Evolutionary conservation across 37 sponge, comb jelly and placozoan species (phyloP).

Genomic region (Tethya wilhelma): DNA sequence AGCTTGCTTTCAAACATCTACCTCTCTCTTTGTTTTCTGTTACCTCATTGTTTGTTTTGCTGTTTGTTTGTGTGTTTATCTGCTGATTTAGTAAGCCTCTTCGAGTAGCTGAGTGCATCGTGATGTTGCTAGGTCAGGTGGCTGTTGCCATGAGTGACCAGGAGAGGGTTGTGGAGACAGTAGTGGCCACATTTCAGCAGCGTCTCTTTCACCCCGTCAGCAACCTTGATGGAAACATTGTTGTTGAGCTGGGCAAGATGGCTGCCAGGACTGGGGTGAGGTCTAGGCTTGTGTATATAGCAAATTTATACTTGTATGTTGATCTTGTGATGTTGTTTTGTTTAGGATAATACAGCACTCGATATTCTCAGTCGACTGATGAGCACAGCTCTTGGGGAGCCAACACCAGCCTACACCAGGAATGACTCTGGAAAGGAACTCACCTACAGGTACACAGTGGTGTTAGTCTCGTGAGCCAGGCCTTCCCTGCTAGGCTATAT

Average conservation of each 20-base stretch:
- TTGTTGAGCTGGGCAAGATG: conserved; percentile 62
- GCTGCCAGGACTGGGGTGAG: conserved; percentile 58
- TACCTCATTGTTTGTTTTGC: background rate
- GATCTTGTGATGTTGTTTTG: background rate
- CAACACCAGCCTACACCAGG: conserved; percentile 6
- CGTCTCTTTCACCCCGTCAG: conserved; percentile 55
- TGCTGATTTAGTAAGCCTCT: background rate
- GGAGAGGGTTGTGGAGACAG: conserved; percentile 19
- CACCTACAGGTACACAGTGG: too few relatives aligned
- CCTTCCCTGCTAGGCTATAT: too few relatives aligned
- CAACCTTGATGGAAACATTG: conserved; percentile 49
- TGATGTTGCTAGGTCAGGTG: conserved; percentile 60
- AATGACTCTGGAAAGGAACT: too few relatives aligned
- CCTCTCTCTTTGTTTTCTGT: background rate
- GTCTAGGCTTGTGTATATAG: background rate
- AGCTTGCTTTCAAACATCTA: background rate
- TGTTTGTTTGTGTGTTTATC: background rate
- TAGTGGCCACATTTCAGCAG: conserved; percentile 49
- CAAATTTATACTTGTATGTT: background rate
- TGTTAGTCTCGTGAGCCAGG: too few relatives aligned
- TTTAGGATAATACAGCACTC: conserved; percentile 21
- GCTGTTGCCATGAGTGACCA: conserved; percentile 23
- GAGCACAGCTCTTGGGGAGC: conserved; percentile 38
- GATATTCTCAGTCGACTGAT: conserved; percentile 55
- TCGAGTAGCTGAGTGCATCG: conserved; percentile 54